Conservation (phyloP, 1,140 invertebrate genomes). For the Trichonephila inaurata region DNA sequence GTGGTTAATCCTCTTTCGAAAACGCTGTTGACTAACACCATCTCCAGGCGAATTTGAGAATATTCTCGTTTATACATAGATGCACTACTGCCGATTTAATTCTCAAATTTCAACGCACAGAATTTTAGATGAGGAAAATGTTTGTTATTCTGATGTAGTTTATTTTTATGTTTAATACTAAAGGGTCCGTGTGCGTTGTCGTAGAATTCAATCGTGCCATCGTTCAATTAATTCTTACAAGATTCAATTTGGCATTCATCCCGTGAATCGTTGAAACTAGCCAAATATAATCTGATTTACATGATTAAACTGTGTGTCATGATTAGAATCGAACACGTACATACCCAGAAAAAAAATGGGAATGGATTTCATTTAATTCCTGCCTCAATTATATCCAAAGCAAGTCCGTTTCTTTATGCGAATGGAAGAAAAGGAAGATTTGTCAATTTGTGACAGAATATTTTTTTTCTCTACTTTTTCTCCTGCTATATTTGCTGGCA, state of each 20-base stretch:
- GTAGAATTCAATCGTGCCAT: neutral
- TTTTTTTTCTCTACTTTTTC: neutral
- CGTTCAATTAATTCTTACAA: constrained; percentile 5
- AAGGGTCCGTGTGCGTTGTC: neutral
- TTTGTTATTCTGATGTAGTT: neutral
- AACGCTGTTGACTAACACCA: neutral
- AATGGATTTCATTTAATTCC: neutral
- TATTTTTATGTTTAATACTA: neutral
- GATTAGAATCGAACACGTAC: neutral
- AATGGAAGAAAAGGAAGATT: constrained; percentile 8
- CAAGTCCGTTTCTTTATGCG: neutral
- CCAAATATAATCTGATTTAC: constrained; percentile 1
- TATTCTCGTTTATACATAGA: neutral
- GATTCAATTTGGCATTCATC: neutral
- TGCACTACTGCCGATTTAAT: neutral
- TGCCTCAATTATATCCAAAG: constrained; percentile 44
- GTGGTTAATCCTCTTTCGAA: constrained; percentile 1
- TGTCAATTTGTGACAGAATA: constrained; percentile 54
- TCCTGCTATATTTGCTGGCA: neutral
- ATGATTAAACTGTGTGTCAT: constrained; percentile 42
- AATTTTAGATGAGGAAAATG: neutral
- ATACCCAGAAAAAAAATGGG: neutral
- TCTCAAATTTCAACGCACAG: neutral
- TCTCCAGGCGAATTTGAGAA: neutral
- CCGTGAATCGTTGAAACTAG: neutral